Evolutionary conservation across 2,113 vertebrate genomes (phyloP), one percentile per base, ranked within the genome.

Genomic region (Halichoerus grypus): DNA sequence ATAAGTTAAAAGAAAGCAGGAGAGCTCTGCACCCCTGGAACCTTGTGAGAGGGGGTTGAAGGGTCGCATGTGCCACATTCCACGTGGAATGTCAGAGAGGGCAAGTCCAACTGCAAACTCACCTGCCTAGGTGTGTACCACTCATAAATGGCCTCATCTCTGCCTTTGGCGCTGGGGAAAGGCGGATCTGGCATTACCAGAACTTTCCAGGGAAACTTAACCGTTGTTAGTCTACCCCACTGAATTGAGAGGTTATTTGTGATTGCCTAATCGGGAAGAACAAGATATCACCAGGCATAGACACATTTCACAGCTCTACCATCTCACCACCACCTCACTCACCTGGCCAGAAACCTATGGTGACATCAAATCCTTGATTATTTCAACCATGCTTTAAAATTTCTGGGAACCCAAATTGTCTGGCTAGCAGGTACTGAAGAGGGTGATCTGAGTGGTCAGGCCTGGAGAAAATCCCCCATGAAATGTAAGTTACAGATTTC

Each of bases 51-150:
- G 88, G 91, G 59, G 76, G 93, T 97, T 96, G 94, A 69, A 87
- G 71, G 49, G 15, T 13, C 11, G 21, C 39, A 2, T 6, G 39
- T 4, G 63, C 76, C 46, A 0, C 10, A 65, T 98, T 97, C 97
- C 80, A 74, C 82, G 67, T 22, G 26, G 96, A 98, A 97, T 96
- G 97, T 92, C 87, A 61, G 80, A 55, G 87, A 53, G 51, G 69
- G 26, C 24, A 42, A 91, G 95, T 57, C 91, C 84, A 98, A 95
- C 97, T 72, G 96, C 93, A 97, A 86, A 77, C 61, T 24, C 59
- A 14, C 67, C 74, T 87, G 91, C 80, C 80, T 33, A 8, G 15
- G 5, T 24, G 53, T 67, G 65, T 36, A n/a, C 11, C 72, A 42
- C 74, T 16, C 67, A 24, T n/a, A 22, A 31, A 55, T 55, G 79